phyloP scores from a whole-genome alignment of 1,140 invertebrate species.

The Ceratina australensis region DNA sequence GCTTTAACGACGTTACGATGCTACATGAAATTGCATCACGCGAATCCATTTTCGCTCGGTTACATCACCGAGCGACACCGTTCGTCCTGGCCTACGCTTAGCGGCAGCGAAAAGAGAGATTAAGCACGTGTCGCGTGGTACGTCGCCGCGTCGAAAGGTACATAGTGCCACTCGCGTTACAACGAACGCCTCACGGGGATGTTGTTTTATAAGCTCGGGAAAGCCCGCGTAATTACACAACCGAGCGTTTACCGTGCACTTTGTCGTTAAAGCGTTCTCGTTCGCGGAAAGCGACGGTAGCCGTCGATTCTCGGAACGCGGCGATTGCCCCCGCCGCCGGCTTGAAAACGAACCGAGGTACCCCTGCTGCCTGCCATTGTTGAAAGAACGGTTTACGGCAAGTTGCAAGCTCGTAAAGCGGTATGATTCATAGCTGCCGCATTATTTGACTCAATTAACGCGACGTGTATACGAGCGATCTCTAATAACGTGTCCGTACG shows the following conservation, averaged over 20 bases:
- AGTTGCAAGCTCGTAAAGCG: background rate
- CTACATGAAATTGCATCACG: conserved; percentile 24
- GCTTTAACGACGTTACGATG: conserved; percentile 55
- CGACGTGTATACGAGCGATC: background rate
- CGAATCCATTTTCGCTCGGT: conserved; percentile 9
- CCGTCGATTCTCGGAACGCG: background rate
- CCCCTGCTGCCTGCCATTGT: no score
- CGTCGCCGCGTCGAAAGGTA: conserved; percentile 11
- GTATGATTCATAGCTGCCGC: background rate
- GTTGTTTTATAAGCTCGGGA: conserved; percentile 14
- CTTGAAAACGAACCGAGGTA: no score
- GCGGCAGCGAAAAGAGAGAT: conserved; percentile 32
- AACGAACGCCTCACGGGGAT: background rate
- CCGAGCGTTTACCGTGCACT: conserved; percentile 9
- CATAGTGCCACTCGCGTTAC: conserved; percentile 35
- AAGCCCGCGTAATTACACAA: conserved; percentile 9
- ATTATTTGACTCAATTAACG: background rate
- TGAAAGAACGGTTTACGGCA: background rate
- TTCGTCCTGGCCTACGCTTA: background rate
- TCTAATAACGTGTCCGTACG: background rate
- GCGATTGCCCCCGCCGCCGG: background rate
- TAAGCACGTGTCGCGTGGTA: conserved; percentile 41
- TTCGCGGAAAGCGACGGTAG: conserved; percentile 5
- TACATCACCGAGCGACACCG: conserved; percentile 26
- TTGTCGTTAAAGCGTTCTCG: background rate